Conservation (phyloP, 2,888 invertebrate genomes). For the Colostygia pectinataria region DNA sequence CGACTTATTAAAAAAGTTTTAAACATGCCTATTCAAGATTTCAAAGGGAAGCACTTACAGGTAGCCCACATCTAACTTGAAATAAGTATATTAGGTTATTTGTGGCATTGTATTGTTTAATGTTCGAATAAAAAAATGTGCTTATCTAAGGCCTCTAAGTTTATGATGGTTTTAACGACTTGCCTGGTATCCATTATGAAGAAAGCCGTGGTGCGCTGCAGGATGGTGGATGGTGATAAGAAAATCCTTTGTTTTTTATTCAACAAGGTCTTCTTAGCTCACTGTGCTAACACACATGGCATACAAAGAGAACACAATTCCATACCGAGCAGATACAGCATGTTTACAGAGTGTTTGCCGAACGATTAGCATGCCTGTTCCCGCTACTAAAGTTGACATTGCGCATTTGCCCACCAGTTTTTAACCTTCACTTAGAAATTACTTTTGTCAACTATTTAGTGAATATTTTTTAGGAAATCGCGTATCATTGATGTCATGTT, state of each 20-base stretch:
- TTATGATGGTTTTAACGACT: constrained; percentile 35
- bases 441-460: constrained; percentile 55
- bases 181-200: constrained; percentile 70
- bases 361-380: constrained; percentile 74
- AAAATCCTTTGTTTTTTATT: constrained; percentile 60
- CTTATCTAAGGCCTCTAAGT: constrained; percentile 28
- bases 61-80: too few relatives aligned
- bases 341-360: constrained; percentile 67
- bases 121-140: constrained; percentile 23
- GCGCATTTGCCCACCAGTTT: constrained; percentile 69
- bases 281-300: constrained; percentile 66
- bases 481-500: constrained; percentile 15
- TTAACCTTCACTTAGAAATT: constrained; percentile 69
- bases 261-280: constrained; percentile 55
- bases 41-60: too few relatives aligned
- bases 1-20: too few relatives aligned
- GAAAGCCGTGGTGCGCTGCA: constrained; percentile 42
- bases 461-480: constrained; percentile 48
- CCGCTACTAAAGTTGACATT: constrained; percentile 75
- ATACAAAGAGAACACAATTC: constrained; percentile 60
- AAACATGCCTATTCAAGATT: too few relatives aligned
- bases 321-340: constrained; percentile 45
- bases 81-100: too few relatives aligned
- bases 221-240: constrained; percentile 46
- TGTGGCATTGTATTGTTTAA: constrained; percentile 7